Base-by-base conservation (phyloP, 2,797 vertebrate genomes). In the Rhinoraja longicauda region DNA sequence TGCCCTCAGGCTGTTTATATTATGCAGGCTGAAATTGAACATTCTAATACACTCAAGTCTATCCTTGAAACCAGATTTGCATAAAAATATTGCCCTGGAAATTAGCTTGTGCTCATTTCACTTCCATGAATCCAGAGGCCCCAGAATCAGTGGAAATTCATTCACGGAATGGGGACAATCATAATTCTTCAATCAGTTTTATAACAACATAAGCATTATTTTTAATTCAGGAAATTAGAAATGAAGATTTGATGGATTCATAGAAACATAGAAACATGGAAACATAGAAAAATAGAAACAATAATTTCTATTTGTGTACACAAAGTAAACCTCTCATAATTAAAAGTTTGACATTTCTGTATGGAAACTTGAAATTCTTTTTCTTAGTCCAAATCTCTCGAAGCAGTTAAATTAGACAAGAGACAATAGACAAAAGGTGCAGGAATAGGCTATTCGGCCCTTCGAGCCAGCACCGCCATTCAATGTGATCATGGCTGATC, bases 11-110 rank as follows among this genome's bases (percentile, higher is more conserved):
- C 95, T 97, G 96, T 97, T 97, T 97, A 95, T 96, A 96, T 96
- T 96, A 95, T 96, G 95, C 94, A 96, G 96, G 95, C 94, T 95
- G 95, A 96, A 97, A 97, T 96, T 96, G 96, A 97, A 96, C 96
- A 96, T 95, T 75, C 0, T 94, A 96, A 95, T 95, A 96, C 96
- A 96, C 95, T 96, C 95, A 95, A 96, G 96, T 97, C 96, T 96
- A 96, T 95, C 95, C 94, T 94, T 95, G 95, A 94, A 97, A 97
- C 96, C 96, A 95, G 96, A 96, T 96, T 96, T 67, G 82, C 96
- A 96, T 96, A 95, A 96, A 96, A 95, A 96, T 96, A 96, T 97
- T 96, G 59, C 59, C 84, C n/a, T 88, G 36, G 59, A 88, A 88
- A 88, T 88, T 67, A 88, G 62, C 8, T 64, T 67, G 17, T 8